phyloP scores from a whole-genome alignment of 2,888 invertebrate species.

The Schizaphis graminum region DNA sequence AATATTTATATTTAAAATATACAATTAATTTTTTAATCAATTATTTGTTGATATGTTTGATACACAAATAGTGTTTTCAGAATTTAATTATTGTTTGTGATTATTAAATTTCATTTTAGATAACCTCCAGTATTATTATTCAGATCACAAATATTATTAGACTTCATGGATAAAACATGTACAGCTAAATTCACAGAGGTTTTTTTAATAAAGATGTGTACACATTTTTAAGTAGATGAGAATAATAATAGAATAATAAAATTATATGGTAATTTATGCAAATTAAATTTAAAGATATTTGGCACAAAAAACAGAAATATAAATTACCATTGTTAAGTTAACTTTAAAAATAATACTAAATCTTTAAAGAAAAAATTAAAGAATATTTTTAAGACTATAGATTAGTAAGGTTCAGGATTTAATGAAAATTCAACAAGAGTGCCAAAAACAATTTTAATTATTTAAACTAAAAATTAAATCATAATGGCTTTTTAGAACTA shows the following conservation, averaged over 20 bases:
- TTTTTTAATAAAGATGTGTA: neutral
- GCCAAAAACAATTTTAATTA: neutral
- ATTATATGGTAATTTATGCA: constrained; percentile 22
- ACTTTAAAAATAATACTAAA: neutral
- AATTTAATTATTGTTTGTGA: neutral
- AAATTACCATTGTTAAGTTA: neutral
- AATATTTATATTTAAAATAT: neutral
- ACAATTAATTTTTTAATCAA: neutral
- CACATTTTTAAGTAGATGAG: neutral
- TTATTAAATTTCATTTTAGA: neutral
- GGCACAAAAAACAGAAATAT: constrained; percentile 16
- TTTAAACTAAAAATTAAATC: neutral
- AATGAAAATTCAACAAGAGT: neutral
- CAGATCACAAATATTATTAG: neutral
- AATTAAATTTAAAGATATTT: constrained; percentile 26
- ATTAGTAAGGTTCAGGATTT: neutral
- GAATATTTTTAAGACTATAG: neutral
- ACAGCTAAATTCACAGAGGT: neutral
- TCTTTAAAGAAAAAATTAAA: neutral
- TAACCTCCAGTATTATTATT: neutral
- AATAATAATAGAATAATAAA: neutral
- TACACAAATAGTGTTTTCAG: neutral
- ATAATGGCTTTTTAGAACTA: neutral
- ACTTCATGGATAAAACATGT: neutral
- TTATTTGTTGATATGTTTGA: neutral